These are phyloP conservation scores for Melanocharis versteri DNA, from an alignment of 2,113 vertebrate species.

Conservation along the genomic window DNA sequence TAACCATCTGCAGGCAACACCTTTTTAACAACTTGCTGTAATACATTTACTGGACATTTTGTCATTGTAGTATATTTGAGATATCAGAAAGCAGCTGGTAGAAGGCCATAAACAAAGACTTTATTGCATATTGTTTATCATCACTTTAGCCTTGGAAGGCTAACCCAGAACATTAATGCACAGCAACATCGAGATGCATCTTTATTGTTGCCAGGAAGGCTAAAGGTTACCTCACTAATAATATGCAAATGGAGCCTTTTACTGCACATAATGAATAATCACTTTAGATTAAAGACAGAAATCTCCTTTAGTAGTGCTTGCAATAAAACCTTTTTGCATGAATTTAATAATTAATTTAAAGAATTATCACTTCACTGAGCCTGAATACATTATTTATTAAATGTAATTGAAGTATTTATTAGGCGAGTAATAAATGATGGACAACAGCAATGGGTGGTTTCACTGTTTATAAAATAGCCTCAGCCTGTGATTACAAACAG, in stretches of 20 bases:
- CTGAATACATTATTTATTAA: slow-evolving; percentile 80
- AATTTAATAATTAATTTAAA: slow-evolving; percentile 81
- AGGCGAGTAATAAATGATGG: slow-evolving; percentile 73
- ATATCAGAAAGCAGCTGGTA: slow-evolving; percentile 75
- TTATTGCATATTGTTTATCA: slow-evolving; percentile 72
- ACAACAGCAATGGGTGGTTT: slow-evolving; percentile 57
- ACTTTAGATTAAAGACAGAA: slow-evolving; percentile 73
- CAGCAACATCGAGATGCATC: slow-evolving; percentile 41
- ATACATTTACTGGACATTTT: slow-evolving; percentile 77
- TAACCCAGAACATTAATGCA: slow-evolving; percentile 41
- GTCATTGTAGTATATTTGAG: slow-evolving; percentile 71
- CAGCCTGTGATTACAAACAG: slow-evolving; percentile 54
- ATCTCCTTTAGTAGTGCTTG: slow-evolving; percentile 69
- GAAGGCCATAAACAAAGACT: slow-evolving; percentile 68
- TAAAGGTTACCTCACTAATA: slow-evolving; percentile 76
- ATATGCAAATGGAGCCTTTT: slow-evolving; percentile 74
- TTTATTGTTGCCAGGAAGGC: slow-evolving; percentile 64
- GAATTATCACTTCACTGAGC: slow-evolving; percentile 74
- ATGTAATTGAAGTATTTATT: slow-evolving; percentile 82
- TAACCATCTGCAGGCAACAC: slow-evolving; percentile 72
- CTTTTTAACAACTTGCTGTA: slow-evolving; percentile 71
- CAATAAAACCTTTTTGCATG: slow-evolving; percentile 71
- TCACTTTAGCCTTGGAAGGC: slow-evolving; percentile 62
- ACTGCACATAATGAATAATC: slow-evolving; percentile 76
- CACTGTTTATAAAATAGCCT: slow-evolving; percentile 58